These are phyloP conservation scores for Drosophila bocqueti DNA, from an alignment of 1,140 invertebrate genomes.

Conservation along the genomic window DNA sequence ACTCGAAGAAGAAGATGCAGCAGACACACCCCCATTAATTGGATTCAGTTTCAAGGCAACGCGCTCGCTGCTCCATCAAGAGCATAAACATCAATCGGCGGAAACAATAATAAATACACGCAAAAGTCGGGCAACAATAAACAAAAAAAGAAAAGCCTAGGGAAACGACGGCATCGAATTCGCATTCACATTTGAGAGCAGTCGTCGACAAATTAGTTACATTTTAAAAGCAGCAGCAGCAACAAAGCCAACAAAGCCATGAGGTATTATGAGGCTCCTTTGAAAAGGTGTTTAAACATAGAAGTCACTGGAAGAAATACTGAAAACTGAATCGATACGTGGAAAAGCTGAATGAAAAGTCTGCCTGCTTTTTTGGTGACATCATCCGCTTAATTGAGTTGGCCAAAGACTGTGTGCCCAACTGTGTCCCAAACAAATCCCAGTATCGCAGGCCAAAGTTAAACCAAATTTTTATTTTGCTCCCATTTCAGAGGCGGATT, in stretches of 20 bases:
- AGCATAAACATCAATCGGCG: slow-evolving; percentile 10
- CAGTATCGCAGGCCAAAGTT: background rate
- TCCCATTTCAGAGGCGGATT: slow-evolving; percentile 76
- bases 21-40: slow-evolving; percentile 41
- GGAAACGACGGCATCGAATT: slow-evolving; percentile 1
- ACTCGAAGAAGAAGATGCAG: slow-evolving; percentile 20
- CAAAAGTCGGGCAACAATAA: slow-evolving; percentile 5
- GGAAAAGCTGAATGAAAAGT: slow-evolving; percentile 2
- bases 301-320: background rate
- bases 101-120: slow-evolving; percentile 7
- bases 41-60: slow-evolving; percentile 12
- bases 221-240: background rate
- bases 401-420: background rate
- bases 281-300: background rate
- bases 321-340: background rate
- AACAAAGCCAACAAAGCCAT: background rate
- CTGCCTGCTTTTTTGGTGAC: slow-evolving; percentile 1
- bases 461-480: slow-evolving; percentile 5
- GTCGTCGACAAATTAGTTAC: slow-evolving; percentile 2
- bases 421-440: too few relatives aligned
- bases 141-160: background rate
- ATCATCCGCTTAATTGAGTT: slow-evolving; percentile 1
- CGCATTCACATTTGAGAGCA: background rate
- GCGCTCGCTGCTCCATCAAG: background rate
- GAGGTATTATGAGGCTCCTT: background rate